These are phyloP conservation scores for Drosophila acutilabella DNA, from an alignment of 2,888 invertebrate species.

Conservation along the genomic window DNA sequence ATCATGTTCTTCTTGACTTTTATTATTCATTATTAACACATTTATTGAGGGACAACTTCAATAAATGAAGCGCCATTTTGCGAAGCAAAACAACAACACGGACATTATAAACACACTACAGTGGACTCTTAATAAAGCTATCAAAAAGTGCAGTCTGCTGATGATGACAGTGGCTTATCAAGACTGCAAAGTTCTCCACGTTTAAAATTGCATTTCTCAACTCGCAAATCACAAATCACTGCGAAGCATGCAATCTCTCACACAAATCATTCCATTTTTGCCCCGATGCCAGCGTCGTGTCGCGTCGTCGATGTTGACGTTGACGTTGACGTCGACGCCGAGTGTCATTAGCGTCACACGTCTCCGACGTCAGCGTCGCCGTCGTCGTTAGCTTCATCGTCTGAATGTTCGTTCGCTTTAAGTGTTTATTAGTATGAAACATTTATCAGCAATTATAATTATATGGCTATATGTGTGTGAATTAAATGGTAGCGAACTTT, in stretches of 20 bases:
- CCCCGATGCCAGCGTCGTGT: conserved; percentile 22
- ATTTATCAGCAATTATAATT: conserved; percentile 84
- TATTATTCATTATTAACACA: conserved; percentile 84
- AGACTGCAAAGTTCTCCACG: conserved; percentile 49
- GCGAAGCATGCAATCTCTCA: conserved; percentile 78
- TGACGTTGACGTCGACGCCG: conserved; percentile 48
- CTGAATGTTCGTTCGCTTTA: conserved; percentile 56
- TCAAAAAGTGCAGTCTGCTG: conserved; percentile 65
- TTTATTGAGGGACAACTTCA: conserved; percentile 68
- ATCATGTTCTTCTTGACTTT: conserved; percentile 83
- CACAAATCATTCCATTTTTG: conserved; percentile 78
- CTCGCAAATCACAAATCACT: conserved; percentile 79
- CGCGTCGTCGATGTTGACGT: conserved; percentile 1
- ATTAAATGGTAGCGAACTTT: conserved; percentile 82
- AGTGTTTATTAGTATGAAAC: conserved; percentile 79
- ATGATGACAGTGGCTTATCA: conserved; percentile 72
- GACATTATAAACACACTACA: background rate
- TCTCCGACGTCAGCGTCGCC: conserved; percentile 35
- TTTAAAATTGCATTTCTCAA: conserved; percentile 81
- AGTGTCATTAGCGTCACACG: conserved; percentile 81
- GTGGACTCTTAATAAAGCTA: conserved; percentile 67
- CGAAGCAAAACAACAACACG: conserved; percentile 1
- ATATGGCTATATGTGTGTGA: conserved; percentile 70
- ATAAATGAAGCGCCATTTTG: conserved; percentile 56
- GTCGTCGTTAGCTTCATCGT: conserved; percentile 47